Base-by-base conservation (phyloP, 2,797 vertebrate genomes). In the Telmatherina bonti region DNA sequence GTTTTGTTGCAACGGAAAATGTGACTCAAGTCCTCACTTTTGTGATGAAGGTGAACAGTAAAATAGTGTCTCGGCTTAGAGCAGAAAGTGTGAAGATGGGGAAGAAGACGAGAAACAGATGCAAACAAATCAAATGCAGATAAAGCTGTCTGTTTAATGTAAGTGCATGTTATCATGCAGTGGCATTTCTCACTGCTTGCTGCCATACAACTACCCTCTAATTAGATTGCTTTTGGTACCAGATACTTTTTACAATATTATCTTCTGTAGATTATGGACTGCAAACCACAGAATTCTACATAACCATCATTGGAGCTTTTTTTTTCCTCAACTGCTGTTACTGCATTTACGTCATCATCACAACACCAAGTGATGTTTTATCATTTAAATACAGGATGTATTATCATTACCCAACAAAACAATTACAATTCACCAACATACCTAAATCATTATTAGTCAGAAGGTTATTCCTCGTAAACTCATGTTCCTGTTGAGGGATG, bases 1-100 rank as follows among this genome's bases (percentile, higher is more conserved):
- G 54, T 45, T 54, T 31, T 53, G 27, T 9, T 18, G n/a, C n/a
- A n/a, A n/a, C 3, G 45, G 62, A 71, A 83, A 68, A 18, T 22
- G 53, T 63, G 57, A 53, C 29, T 68, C 22, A 24, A 62, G 16
- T 9, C 26, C 67, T 43, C 20, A 26, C 20, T 49, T 53, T 53
- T 15, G 62, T 49, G 47, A 70, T 35, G 26, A 20, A 29, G 30
- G 36, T 1, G 49, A 74, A 43, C 16, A 3, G 41, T 35, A 10
- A 41, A 35, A 10, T 41, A 61, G 49, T 10, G 33, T 20, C 8
- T 29, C 9, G 57, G 49, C 38, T 66, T 11, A 31, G 36, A 57
- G 51, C 11, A 27, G 9, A 56, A 36, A 56, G 47, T 56, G 20
- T 31, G n/a, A 61, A 69, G 29, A 31, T 13, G 31, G 12, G 45